Conservation (phyloP, 2,113 vertebrate species). For the Peromyscus leucopus region DNA sequence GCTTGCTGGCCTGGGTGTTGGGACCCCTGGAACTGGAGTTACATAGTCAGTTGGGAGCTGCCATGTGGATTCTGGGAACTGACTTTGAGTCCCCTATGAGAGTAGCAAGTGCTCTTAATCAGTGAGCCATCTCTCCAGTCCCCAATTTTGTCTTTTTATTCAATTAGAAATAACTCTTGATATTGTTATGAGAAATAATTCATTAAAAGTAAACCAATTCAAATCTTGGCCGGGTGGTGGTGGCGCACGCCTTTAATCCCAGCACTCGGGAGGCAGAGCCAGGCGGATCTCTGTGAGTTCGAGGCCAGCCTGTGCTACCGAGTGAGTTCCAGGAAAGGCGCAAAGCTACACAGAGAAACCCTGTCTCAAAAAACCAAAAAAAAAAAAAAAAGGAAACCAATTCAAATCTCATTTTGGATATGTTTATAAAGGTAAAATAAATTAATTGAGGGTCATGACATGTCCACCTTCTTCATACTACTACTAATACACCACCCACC, state of each 20-base stretch:
- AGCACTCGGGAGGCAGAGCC: too few relatives aligned
- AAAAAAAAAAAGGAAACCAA: not conserved
- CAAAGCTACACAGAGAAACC: too few relatives aligned
- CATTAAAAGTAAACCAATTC: not conserved
- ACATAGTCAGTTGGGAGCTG: not conserved
- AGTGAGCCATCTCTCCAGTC: not conserved
- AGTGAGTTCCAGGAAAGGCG: too few relatives aligned
- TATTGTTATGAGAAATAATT: not conserved
- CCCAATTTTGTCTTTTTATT: not conserved
- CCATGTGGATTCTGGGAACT: not conserved
- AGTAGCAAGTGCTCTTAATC: not conserved
- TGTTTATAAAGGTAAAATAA: not conserved
- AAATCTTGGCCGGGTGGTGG: not conserved
- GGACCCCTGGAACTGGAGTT: not conserved
- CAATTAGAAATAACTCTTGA: not conserved
- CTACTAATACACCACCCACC: not conserved
- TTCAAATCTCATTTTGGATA: not conserved
- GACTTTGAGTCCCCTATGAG: not conserved
- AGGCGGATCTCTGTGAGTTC: too few relatives aligned
- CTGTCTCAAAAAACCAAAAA: too few relatives aligned
- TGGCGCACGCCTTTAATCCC: too few relatives aligned
- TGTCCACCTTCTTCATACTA: not conserved
- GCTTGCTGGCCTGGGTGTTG: not conserved
- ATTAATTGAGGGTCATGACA: not conserved
- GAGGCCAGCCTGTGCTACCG: too few relatives aligned